Base-by-base conservation (phyloP, 1,140 invertebrate species). In the Drosophila lini region DNA sequence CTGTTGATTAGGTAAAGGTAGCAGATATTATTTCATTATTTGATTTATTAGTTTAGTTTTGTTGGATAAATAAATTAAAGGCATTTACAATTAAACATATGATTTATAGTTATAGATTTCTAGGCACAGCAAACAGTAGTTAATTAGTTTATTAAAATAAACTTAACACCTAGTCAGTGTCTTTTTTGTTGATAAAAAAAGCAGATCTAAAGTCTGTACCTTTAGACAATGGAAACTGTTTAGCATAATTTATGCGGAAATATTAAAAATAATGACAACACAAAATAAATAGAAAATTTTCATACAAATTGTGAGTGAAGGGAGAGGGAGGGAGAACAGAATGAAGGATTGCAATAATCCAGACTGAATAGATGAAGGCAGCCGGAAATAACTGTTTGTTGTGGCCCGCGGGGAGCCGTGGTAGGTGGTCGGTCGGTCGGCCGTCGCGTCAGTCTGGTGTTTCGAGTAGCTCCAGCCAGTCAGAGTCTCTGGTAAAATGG, bases 221-320 rank as follows among this genome's bases (percentile, higher is more conserved):
- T 42, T 55, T 47, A 42, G 36, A 56, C 55, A 76, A 47, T 36
- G 61, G 73, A 15, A 78, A 78, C 50, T 79, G 40, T 53, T 79
- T 65, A 79, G 67, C 76, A 79, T 79, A 79, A 78, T 71, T 78
- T 73, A 32, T 56, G 75, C 76, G 47, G 61, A 64, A 78, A 78
- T 71, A 58, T 69, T 42, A 31, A 42, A 78, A 44, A 59, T 57
- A 44, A 78, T 44, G 68, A 78, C 42, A 60, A 63, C 44, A 64
- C 47, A 62, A 74, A 74, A 61, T 71, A 63, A 41, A 63, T 36
- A 42, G 45, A 19, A 67, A 41, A 45, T 62, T 68, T 45, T 56
- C 28, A 61, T 55, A 58, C 41, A 78, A 64, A 64, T 74, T 42
- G 61, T 28, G 28, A 63, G 56, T 59, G 16, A 42, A 47, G 34